A percentile compares a stretch with the other conserved stretches of the same genome.
Evolutionary conservation across 2,888 invertebrate genomes (phyloP).

Genomic region (Tipula lateralis): DNA sequence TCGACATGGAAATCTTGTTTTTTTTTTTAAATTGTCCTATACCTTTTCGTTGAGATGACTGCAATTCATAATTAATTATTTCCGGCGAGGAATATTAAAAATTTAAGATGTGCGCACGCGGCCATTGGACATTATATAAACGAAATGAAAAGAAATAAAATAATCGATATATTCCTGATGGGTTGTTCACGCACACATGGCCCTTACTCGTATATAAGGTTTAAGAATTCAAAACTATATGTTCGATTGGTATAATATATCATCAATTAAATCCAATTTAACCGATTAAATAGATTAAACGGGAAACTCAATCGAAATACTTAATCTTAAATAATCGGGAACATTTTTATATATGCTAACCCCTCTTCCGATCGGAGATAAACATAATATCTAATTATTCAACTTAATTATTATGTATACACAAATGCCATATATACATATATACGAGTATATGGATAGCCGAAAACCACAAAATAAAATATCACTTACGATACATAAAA

Average conservation of each 20-base stretch:
- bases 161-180: background rate
- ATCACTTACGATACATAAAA: background rate
- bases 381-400: slow-evolving; percentile 15
- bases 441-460: background rate
- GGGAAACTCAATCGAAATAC: background rate
- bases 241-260: background rate
- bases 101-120: background rate
- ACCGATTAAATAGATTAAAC: background rate
- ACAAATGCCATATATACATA: too few relatives aligned
- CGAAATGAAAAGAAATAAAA: background rate
- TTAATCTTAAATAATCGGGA: background rate
- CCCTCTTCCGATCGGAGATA: background rate
- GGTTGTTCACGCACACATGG: background rate
- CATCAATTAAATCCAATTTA: slow-evolving; percentile 19
- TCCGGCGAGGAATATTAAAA: background rate
- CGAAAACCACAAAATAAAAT: background rate
- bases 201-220: background rate
- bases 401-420: slow-evolving; percentile 14
- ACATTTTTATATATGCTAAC: background rate
- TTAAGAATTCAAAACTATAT: background rate
- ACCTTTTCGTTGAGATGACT: background rate
- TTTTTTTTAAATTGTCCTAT: background rate
- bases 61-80: background rate
- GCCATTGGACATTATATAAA: background rate
- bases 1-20: background rate